Evolutionary conservation across 2,113 vertebrate species (phyloP).

Genomic region (Lichenostomus cassidix): DNA sequence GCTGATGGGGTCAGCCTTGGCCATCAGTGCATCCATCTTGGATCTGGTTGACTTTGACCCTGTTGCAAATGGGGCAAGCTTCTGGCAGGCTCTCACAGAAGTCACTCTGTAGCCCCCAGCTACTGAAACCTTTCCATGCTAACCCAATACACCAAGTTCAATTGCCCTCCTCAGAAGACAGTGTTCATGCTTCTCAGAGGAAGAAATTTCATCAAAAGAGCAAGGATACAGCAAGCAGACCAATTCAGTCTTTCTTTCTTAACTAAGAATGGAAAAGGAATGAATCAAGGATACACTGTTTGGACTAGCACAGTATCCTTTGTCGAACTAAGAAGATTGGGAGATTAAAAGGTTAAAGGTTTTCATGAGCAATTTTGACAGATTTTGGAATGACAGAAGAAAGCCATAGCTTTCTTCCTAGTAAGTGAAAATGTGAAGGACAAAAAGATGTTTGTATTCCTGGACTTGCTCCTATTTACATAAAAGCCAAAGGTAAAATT

Average conservation of each 20-base stretch:
- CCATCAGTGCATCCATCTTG: no score
- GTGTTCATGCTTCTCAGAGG: not conserved
- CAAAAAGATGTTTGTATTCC: slow-evolving; percentile 2
- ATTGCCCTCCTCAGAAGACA: not conserved
- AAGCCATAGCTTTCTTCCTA: not conserved
- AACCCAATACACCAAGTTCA: not conserved
- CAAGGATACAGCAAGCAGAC: not conserved
- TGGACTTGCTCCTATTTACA: not conserved
- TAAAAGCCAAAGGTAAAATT: slow-evolving; percentile 34
- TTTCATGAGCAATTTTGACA: not conserved
- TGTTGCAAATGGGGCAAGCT: not conserved
- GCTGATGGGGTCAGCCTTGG: not conserved
- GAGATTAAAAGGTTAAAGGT: slow-evolving; percentile 16
- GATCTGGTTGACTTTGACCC: not conserved
- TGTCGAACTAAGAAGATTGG: not conserved
- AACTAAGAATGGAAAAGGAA: not conserved
- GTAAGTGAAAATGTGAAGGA: not conserved
- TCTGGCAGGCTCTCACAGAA: not conserved
- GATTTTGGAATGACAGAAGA: not conserved
- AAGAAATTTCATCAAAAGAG: slow-evolving; percentile 19
- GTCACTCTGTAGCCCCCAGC: not conserved
- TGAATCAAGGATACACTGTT: not conserved
- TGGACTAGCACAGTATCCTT: not conserved
- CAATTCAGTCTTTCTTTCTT: not conserved
- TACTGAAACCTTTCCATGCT: not conserved